Evolutionary conservation across 1,140 invertebrate genomes (phyloP).

Genomic region (Lepidurus apus): DNA sequence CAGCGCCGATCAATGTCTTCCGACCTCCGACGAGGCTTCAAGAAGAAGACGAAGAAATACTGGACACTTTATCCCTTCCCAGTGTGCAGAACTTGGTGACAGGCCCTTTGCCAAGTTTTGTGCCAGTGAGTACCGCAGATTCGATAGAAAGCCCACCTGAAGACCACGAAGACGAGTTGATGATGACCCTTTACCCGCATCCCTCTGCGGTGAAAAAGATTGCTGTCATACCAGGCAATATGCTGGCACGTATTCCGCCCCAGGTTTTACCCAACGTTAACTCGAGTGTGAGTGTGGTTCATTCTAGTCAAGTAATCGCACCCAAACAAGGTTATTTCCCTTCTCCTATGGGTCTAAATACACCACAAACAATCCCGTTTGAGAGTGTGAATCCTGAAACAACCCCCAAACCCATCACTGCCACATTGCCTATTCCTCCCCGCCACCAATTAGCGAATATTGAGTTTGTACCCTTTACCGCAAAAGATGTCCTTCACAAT

Average conservation of each 20-base stretch:
- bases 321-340: conserved; percentile 4
- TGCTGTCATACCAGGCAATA: not conserved
- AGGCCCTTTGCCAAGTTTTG: too few species aligned
- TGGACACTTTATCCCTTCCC: not conserved
- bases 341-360: not conserved
- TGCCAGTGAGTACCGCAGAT: not conserved
- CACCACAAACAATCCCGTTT: not conserved
- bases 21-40: not conserved
- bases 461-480: not conserved
- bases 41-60: not conserved
- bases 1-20: not conserved
- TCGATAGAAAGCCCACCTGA: not conserved
- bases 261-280: not conserved
- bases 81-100: not conserved
- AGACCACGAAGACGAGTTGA: not conserved
- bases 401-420: too few species aligned
- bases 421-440: too few species aligned
- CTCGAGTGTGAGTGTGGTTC: not conserved
- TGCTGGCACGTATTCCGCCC: not conserved
- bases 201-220: not conserved
- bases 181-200: not conserved
- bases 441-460: not conserved
- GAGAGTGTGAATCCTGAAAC: too few species aligned
- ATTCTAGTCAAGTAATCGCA: not conserved
- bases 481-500: not conserved